Evolutionary conservation across 2,113 vertebrate genomes (phyloP).

Genomic region (Rhynchomys soricoides): DNA sequence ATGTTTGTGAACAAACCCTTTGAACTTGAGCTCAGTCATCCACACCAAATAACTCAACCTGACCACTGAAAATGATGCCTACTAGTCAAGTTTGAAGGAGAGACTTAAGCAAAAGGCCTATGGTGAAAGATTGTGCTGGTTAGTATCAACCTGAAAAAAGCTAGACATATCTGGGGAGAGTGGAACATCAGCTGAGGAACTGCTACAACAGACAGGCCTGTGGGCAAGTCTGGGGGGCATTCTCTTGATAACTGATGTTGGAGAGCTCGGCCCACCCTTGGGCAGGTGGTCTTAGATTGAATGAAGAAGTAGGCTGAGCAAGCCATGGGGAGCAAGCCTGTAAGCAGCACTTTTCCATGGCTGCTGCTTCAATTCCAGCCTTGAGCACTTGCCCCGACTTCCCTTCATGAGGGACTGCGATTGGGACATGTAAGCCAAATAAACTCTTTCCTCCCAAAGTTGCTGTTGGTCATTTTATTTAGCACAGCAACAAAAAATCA

Average conservation of each 20-base stretch:
- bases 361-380: background rate
- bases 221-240: background rate
- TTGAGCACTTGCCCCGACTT: background rate
- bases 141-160: background rate
- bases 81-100: background rate
- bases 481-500: background rate
- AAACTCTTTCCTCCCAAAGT: background rate
- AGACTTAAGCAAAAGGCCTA: background rate
- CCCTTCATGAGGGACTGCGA: background rate
- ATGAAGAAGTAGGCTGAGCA: background rate
- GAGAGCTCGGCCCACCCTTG: background rate
- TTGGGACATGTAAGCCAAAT: background rate
- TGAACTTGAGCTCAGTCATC: background rate
- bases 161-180: background rate
- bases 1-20: background rate
- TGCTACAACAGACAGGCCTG: background rate
- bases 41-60: background rate
- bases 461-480: background rate
- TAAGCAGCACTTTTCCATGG: background rate
- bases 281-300: background rate
- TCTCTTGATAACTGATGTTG: background rate
- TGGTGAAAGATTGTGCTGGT: background rate
- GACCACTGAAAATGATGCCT: background rate
- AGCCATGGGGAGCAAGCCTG: background rate
- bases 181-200: background rate